phyloP scores from a whole-genome alignment of 2,113 vertebrate species.

The Nipponia nippon region DNA sequence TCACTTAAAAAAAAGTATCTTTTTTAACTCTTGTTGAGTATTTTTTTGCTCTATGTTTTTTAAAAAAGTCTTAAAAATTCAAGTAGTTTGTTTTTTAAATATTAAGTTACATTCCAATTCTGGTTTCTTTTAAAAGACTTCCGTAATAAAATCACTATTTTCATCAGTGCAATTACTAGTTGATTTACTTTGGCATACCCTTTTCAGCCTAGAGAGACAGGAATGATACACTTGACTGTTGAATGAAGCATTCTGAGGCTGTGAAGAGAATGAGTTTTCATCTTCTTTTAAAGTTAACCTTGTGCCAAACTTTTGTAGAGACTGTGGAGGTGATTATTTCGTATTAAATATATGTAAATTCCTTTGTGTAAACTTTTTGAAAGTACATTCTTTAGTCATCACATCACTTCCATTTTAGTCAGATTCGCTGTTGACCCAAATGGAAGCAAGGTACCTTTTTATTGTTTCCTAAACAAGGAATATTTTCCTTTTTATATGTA shows the following conservation, averaged over 20 bases:
- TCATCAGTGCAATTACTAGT: not conserved
- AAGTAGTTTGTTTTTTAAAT: constrained; percentile 21
- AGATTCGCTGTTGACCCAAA: not conserved
- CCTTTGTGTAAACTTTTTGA: not conserved
- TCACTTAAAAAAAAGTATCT: not conserved
- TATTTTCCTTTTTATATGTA: not conserved
- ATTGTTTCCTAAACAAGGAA: not conserved
- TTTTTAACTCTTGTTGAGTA: not conserved
- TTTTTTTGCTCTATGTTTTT: not conserved
- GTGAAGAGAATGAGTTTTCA: not conserved
- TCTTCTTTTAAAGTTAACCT: not conserved
- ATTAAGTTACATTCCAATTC: constrained; percentile 6
- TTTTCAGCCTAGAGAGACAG: not conserved
- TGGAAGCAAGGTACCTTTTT: not conserved
- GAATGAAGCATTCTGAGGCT: not conserved
- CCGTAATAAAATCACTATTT: not conserved
- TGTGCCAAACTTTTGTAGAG: not conserved
- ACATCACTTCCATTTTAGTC: not conserved
- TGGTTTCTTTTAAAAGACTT: constrained; percentile 29
- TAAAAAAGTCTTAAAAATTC: not conserved
- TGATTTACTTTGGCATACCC: constrained; percentile 31
- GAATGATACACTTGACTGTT: not conserved
- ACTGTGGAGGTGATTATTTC: not conserved
- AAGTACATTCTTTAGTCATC: not conserved
- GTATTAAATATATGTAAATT: not conserved